phyloP scores from a whole-genome alignment of 2,113 vertebrate species.

The Brachionichthys hirsutus region DNA sequence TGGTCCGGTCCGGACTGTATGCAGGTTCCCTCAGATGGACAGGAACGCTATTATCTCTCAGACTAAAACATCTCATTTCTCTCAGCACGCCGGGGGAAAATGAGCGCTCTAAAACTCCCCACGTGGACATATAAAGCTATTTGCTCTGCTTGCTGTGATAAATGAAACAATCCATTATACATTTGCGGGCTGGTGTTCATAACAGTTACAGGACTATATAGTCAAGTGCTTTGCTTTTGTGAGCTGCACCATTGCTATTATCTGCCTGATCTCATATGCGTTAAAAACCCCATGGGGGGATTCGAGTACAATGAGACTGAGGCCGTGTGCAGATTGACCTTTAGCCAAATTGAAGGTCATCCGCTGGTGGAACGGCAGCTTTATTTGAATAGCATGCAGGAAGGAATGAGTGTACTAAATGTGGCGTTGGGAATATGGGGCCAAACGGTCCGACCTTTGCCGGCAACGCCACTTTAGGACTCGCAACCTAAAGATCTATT shows the following conservation, averaged over 20 bases:
- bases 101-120: constrained; percentile 17
- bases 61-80: constrained; percentile 39
- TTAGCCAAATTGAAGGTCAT: constrained; percentile 6
- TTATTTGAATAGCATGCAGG: too few species aligned
- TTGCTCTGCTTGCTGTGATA: constrained; percentile 40
- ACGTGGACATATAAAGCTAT: neutral
- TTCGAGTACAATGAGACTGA: constrained; percentile 5
- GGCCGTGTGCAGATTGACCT: constrained; percentile 1
- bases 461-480: too few species aligned
- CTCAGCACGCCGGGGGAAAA: constrained; percentile 24
- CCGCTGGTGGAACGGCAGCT: too few species aligned
- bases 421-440: too few species aligned
- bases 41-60: constrained; percentile 27
- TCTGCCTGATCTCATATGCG: constrained; percentile 20
- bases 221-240: constrained; percentile 24
- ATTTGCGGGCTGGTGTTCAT: constrained; percentile 12
- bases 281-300: constrained; percentile 2
- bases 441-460: too few species aligned
- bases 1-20: constrained; percentile 34
- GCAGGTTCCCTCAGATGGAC: constrained; percentile 36
- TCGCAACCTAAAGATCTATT: too few species aligned
- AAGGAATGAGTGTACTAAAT: too few species aligned
- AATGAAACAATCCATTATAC: constrained; percentile 36
- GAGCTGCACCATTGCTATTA: constrained; percentile 8
- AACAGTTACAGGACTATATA: neutral